Conservation (phyloP, 2,113 vertebrate genomes). For the Pomatostomus ruficeps region DNA sequence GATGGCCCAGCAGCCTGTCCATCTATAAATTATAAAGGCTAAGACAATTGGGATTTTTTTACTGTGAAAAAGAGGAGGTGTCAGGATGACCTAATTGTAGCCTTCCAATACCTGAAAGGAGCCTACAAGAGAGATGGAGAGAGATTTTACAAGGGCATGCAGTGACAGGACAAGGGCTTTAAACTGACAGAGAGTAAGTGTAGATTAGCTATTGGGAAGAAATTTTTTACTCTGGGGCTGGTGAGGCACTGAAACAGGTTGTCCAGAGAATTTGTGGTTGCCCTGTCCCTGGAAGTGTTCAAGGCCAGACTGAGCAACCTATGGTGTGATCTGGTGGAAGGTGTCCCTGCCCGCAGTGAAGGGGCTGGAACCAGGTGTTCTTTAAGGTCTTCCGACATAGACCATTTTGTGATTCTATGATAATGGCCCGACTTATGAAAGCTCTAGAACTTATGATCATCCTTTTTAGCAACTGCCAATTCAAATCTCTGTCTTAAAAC, state of each 20-base stretch:
- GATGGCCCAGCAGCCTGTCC: neutral
- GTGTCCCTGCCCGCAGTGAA: neutral
- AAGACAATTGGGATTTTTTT: neutral
- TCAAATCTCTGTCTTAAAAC: neutral
- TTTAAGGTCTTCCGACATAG: neutral
- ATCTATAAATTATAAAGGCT: neutral
- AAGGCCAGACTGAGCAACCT: neutral
- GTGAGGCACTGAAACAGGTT: neutral
- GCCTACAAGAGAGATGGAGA: neutral
- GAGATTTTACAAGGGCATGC: neutral
- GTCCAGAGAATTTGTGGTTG: neutral
- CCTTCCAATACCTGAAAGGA: neutral
- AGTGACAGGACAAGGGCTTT: neutral
- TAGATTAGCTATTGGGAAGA: neutral
- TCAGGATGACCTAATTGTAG: neutral
- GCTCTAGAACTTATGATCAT: neutral
- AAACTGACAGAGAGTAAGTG: neutral
- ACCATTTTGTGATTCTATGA: neutral
- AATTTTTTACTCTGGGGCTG: neutral
- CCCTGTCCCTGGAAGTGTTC: neutral
- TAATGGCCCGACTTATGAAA: neutral
- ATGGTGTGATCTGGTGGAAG: neutral
- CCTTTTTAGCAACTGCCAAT: neutral
- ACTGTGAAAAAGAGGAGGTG: neutral
- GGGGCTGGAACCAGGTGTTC: neutral